These are phyloP conservation scores for Altica lythri DNA, from an alignment of 2,888 invertebrate genomes.

Conservation along the genomic window DNA sequence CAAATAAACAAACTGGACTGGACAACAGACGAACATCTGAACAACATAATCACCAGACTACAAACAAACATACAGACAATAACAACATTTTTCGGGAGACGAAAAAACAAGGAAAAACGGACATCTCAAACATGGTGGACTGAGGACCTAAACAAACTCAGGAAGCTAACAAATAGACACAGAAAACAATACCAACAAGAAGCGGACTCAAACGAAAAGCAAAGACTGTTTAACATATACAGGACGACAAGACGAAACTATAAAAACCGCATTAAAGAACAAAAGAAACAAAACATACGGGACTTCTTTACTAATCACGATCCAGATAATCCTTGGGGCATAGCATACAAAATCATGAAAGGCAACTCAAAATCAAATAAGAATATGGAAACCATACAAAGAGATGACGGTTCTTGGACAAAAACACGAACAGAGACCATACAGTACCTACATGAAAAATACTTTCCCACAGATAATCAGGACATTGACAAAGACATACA, in stretches of 20 bases:
- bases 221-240: background rate
- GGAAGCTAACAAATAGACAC: background rate
- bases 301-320: slow-evolving; percentile 2
- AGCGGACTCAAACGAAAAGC: background rate
- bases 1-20: background rate
- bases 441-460: slow-evolving; percentile 22
- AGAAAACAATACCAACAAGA: background rate
- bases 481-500: slow-evolving; percentile 11
- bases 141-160: background rate
- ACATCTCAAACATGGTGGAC: background rate
- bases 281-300: background rate
- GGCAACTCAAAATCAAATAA: background rate
- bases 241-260: background rate
- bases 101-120: background rate
- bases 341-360: background rate
- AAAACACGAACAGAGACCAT: slow-evolving; percentile 19
- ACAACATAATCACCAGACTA: background rate
- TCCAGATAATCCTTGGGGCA: slow-evolving; percentile 13
- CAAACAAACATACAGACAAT: background rate
- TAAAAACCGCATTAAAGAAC: slow-evolving; percentile 1
- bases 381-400: background rate
- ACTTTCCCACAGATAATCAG: slow-evolving; percentile 31
- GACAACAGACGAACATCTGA: background rate
- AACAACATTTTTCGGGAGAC: background rate
- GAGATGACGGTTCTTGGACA: slow-evolving; percentile 21